phyloP scores from a whole-genome alignment of 2,888 invertebrate genomes.

The Sinohyriopsis cumingii region DNA sequence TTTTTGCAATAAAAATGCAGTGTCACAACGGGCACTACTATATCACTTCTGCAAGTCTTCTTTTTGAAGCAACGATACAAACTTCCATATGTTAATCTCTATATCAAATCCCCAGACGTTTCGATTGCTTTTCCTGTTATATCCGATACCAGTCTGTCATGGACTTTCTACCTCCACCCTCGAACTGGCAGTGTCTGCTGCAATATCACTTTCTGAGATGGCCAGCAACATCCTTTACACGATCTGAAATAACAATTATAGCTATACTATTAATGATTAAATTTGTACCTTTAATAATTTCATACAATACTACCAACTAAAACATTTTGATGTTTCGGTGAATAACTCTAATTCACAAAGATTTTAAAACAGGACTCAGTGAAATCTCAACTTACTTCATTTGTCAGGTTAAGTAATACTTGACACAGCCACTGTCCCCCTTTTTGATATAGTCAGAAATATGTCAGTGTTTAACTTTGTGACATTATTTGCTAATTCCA shows the following conservation, averaged over 20 bases:
- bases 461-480: no score
- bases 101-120: slow-evolving; percentile 1
- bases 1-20: background rate
- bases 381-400: no score
- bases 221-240: slow-evolving; percentile 24
- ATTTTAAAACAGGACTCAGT: no score
- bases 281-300: no score
- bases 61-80: slow-evolving; percentile 9
- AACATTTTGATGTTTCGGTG: no score
- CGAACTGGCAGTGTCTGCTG: slow-evolving; percentile 29
- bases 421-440: no score
- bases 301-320: no score
- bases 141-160: slow-evolving; percentile 11
- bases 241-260: slow-evolving; percentile 17
- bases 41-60: slow-evolving; percentile 13
- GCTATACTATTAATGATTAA: no score
- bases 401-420: no score
- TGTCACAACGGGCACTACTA: slow-evolving; percentile 2
- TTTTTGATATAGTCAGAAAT: no score
- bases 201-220: slow-evolving; percentile 23
- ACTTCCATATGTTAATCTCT: slow-evolving; percentile 7
- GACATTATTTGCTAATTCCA: no score
- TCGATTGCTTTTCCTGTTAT: background rate
- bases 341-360: no score
- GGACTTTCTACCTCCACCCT: slow-evolving; percentile 11